Conservation (phyloP, 2,113 vertebrate species). For the Charina bottae region DNA sequence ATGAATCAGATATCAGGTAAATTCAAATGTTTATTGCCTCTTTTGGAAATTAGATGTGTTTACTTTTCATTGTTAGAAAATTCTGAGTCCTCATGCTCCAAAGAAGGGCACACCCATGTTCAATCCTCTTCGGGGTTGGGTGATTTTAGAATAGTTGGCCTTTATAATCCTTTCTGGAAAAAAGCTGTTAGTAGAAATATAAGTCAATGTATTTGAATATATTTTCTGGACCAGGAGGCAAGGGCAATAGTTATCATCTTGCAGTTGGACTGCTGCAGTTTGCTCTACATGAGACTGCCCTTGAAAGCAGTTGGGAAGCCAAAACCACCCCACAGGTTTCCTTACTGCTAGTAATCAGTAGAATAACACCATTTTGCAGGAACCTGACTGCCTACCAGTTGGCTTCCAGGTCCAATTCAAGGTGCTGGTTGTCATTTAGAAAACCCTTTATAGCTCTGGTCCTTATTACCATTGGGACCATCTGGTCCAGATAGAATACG, state of each 20-base stretch:
- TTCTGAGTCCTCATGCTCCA: background rate
- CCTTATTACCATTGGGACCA: background rate
- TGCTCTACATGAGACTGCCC: background rate
- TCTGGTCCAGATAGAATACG: background rate
- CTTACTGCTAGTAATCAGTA: background rate
- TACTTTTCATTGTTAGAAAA: background rate
- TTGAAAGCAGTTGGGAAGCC: background rate
- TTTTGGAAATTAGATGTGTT: background rate
- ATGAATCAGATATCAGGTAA: background rate
- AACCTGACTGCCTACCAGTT: background rate
- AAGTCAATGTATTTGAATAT: background rate
- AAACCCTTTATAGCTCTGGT: background rate
- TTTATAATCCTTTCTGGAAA: background rate
- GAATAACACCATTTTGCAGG: background rate
- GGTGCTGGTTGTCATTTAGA: background rate
- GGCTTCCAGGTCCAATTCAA: background rate
- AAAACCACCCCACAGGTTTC: background rate
- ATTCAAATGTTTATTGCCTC: background rate
- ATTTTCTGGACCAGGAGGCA: background rate
- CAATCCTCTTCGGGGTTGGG: background rate
- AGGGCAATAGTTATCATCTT: background rate
- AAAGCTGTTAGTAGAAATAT: background rate
- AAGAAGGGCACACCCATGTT: background rate
- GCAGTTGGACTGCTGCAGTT: background rate
- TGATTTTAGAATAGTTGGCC: background rate